A percentile compares a stretch with the other conserved stretches of the same genome.
Conservation (phyloP, 1,140 invertebrate species). For the Lepidurus packardi region DNA sequence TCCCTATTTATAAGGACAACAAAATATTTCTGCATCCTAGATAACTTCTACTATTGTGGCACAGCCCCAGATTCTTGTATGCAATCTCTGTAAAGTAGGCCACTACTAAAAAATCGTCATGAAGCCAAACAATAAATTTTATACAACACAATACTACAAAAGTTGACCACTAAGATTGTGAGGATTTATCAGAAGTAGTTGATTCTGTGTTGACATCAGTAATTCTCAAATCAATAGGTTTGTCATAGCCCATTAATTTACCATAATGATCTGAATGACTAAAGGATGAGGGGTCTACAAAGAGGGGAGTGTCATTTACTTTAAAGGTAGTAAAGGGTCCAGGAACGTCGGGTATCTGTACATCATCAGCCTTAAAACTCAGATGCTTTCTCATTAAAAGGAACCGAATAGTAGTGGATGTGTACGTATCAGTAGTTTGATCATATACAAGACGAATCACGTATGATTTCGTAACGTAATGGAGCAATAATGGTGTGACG, state of each 20-base stretch:
- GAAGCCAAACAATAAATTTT: not conserved
- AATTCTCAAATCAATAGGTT: constrained; percentile 66
- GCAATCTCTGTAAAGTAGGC: no score
- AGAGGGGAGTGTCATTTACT: constrained; percentile 59
- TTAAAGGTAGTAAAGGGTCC: constrained; percentile 75
- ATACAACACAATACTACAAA: not conserved
- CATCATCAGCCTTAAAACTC: constrained; percentile 66
- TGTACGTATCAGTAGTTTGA: constrained; percentile 56
- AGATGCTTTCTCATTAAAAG: constrained; percentile 60
- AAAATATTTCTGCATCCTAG: no score
- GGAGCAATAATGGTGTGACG: constrained; percentile 71
- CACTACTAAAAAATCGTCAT: no score
- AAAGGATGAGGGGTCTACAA: constrained; percentile 67
- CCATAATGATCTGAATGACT: constrained; percentile 64
- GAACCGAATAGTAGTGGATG: constrained; percentile 61
- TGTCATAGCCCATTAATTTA: constrained; percentile 83
- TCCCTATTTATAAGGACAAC: no score
- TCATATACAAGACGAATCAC: constrained; percentile 69
- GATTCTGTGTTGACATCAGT: not conserved
- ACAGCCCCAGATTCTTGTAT: no score
- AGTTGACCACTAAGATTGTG: not conserved
- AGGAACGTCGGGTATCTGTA: constrained; percentile 65
- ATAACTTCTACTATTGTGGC: no score
- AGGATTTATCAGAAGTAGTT: not conserved
- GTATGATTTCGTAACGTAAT: constrained; percentile 79